Percentiles rank a stretch among this genome's conserved stretches.
Evolutionary conservation across 2,113 vertebrate species (phyloP).

Genomic region (Aspidoscelis tigris): DNA sequence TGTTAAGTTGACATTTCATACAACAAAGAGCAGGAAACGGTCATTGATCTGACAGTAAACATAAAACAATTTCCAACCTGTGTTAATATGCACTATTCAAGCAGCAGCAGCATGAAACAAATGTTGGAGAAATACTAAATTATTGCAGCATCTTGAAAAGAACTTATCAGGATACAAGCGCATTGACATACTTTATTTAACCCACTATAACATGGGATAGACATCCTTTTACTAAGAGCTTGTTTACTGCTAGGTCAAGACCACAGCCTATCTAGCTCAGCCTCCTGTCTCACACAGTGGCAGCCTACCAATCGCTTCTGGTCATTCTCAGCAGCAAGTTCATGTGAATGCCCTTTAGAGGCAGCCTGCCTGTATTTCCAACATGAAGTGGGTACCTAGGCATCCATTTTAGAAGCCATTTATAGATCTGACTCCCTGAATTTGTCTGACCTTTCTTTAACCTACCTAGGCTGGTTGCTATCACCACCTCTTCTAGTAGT

Average conservation of each 20-base stretch:
- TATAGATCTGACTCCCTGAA: too few relatives aligned
- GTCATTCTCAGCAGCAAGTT: too few relatives aligned
- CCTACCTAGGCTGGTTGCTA: too few relatives aligned
- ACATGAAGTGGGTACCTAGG: too few relatives aligned
- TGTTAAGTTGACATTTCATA: neutral
- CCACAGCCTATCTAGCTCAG: neutral
- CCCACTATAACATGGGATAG: neutral
- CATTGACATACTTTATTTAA: neutral
- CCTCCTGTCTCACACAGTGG: too few relatives aligned
- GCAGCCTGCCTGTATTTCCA: too few relatives aligned
- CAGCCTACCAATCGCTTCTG: too few relatives aligned
- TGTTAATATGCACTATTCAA: slow-evolving; percentile 15
- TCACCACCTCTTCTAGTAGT: too few relatives aligned
- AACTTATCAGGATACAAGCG: slow-evolving; percentile 12
- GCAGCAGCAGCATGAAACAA: neutral
- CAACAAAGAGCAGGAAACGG: neutral
- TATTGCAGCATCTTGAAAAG: slow-evolving; percentile 12
- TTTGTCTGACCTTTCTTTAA: too few relatives aligned
- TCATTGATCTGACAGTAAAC: slow-evolving; percentile 4
- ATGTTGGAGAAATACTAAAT: neutral
- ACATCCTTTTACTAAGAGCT: slow-evolving; percentile 29
- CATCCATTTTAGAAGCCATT: too few relatives aligned
- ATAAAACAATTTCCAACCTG: slow-evolving; percentile 4
- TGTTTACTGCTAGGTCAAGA: neutral
- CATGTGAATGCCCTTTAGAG: too few relatives aligned